These are phyloP conservation scores for Elaphurus davidianus DNA, from an alignment of 2,113 vertebrate species.

Conservation along the genomic window DNA sequence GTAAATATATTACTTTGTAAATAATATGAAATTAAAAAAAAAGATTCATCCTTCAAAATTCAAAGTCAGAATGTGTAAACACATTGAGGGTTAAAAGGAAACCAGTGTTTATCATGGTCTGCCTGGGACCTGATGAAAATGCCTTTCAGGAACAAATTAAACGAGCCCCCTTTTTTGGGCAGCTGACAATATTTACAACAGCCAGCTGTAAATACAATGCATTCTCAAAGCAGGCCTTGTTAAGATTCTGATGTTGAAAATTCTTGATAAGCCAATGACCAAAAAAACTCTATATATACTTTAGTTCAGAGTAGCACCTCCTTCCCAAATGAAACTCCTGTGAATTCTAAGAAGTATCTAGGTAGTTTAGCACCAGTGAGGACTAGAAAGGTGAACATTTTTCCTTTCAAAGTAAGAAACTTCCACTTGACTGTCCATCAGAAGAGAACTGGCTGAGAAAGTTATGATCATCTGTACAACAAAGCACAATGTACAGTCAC, in stretches of 20 bases:
- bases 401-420: background rate
- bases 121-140: background rate
- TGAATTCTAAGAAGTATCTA: background rate
- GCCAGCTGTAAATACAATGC: background rate
- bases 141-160: background rate
- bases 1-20: background rate
- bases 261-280: background rate
- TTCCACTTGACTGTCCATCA: background rate
- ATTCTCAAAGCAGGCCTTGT: background rate
- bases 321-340: background rate
- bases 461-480: background rate
- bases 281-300: background rate
- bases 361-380: background rate
- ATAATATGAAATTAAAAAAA: background rate
- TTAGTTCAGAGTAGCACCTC: background rate
- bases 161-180: background rate
- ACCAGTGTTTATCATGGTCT: background rate
- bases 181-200: background rate
- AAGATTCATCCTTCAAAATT: background rate
- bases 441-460: background rate
- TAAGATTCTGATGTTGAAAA: background rate
- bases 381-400: background rate
- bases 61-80: background rate
- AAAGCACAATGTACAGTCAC: background rate
- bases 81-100: background rate